Evolutionary conservation across 2,888 invertebrate species (phyloP).

Genomic region (Artemia sinica): DNA sequence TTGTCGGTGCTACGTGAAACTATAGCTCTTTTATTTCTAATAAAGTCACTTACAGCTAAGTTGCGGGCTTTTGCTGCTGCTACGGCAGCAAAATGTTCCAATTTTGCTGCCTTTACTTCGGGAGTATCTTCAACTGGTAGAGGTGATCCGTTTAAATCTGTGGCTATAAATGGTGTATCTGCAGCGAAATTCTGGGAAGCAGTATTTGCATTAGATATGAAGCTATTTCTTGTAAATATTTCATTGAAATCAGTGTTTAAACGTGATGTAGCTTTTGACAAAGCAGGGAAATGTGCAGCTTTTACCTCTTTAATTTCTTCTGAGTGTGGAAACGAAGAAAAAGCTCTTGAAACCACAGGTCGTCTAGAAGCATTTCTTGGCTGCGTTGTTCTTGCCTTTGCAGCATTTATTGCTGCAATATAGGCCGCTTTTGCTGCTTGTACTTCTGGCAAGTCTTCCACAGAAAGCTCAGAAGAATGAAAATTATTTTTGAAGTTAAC

Average conservation of each 20-base stretch:
- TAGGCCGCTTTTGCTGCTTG: neutral
- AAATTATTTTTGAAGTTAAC: neutral
- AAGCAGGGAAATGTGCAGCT: neutral
- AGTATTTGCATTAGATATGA: neutral
- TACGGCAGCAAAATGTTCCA: conserved; percentile 4
- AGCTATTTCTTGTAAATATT: neutral
- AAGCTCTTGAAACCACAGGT: neutral
- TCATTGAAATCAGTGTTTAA: neutral
- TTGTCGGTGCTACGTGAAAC: too few relatives aligned
- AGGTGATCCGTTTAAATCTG: neutral
- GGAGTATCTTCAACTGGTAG: conserved; percentile 4
- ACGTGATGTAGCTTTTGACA: neutral
- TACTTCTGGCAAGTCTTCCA: neutral
- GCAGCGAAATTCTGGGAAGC: neutral
- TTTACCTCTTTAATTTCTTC: too few relatives aligned
- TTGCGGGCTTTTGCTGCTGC: conserved; percentile 8
- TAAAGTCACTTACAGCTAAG: neutral
- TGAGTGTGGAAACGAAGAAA: too few relatives aligned
- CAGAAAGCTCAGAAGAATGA: neutral
- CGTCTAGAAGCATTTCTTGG: neutral
- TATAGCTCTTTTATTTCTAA: too few relatives aligned
- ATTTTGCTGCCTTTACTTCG: conserved; percentile 5
- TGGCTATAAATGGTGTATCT: too few relatives aligned
- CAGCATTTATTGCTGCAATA: neutral
- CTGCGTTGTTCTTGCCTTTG: neutral